Percentiles rank a stretch among this genome's conserved stretches.
These are phyloP conservation scores for human (Homo sapiens) DNA, from an alignment of 2,113 vertebrate species.

Conservation along the genomic window DNA sequence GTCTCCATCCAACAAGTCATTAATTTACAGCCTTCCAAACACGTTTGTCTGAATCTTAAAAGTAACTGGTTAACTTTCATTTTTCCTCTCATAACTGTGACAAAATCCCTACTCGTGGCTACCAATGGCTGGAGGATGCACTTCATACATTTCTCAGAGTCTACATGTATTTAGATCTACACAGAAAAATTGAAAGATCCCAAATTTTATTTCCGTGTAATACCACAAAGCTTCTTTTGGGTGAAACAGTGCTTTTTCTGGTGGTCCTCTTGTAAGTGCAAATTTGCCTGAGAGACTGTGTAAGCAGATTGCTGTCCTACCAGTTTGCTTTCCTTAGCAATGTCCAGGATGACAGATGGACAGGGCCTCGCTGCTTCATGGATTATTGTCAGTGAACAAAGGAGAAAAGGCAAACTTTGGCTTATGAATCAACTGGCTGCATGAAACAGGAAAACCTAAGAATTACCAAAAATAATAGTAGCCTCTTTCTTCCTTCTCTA, in stretches of 20 bases:
- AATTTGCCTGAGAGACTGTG: background rate
- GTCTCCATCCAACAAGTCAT: background rate
- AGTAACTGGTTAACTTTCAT: slow-evolving; percentile 2
- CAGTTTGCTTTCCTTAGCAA: background rate
- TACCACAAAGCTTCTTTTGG: background rate
- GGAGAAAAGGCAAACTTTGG: background rate
- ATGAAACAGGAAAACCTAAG: background rate
- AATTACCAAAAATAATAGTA: background rate
- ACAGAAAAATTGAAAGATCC: background rate
- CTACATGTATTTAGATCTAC: background rate
- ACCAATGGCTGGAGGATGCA: background rate
- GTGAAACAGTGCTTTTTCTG: background rate
- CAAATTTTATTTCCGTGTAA: background rate
- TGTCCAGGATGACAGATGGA: background rate
- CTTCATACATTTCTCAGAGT: background rate
- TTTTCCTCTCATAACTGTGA: background rate
- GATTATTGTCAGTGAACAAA: background rate
- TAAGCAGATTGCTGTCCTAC: background rate
- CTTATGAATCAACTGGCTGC: background rate
- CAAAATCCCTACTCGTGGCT: background rate
- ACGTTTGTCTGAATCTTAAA: background rate
- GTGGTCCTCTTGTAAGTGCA: background rate
- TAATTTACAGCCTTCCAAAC: slow-evolving; percentile 4
- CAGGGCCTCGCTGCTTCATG: background rate
- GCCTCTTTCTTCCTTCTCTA: background rate